phyloP scores from a whole-genome alignment of 2,113 vertebrate species.

The Rallus limicola region DNA sequence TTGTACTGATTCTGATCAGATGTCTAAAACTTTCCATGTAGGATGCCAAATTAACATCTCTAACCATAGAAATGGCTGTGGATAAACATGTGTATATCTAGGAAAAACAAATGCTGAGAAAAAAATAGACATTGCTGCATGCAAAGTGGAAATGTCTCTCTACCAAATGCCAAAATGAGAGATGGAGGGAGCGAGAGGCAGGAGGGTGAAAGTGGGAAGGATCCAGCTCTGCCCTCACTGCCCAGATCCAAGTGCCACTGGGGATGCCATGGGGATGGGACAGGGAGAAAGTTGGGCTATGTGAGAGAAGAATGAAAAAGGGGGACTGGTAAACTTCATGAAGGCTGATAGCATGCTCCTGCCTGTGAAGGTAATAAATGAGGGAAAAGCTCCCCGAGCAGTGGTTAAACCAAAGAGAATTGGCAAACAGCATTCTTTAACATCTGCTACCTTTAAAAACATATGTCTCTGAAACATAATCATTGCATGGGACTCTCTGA shows the following conservation, averaged over 20 bases:
- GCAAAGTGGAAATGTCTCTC: not conserved
- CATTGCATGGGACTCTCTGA: not conserved
- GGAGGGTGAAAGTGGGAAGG: not conserved
- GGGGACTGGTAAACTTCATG: not conserved
- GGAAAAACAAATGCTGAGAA: constrained; percentile 30
- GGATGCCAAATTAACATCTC: constrained; percentile 56
- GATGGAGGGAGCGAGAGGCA: not conserved
- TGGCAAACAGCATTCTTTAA: not conserved
- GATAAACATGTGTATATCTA: constrained; percentile 23
- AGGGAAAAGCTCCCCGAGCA: constrained; percentile 16
- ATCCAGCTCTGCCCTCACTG: not conserved
- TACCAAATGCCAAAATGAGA: not conserved
- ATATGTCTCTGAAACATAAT: not conserved
- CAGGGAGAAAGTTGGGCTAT: fast-evolving
- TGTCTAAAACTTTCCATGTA: constrained; percentile 62
- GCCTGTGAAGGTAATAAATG: not conserved
- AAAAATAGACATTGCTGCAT: not conserved
- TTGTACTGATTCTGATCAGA: constrained; percentile 44
- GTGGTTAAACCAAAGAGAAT: constrained; percentile 22
- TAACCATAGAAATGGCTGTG: constrained; percentile 16
- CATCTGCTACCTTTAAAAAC: constrained; percentile 58
- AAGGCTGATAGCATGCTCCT: not conserved
- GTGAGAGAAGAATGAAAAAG: not conserved
- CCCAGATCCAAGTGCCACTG: not conserved
- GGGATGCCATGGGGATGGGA: not conserved